Evolutionary conservation across 2,113 vertebrate species (phyloP).

Genomic region (Oreochromis spilurus): DNA sequence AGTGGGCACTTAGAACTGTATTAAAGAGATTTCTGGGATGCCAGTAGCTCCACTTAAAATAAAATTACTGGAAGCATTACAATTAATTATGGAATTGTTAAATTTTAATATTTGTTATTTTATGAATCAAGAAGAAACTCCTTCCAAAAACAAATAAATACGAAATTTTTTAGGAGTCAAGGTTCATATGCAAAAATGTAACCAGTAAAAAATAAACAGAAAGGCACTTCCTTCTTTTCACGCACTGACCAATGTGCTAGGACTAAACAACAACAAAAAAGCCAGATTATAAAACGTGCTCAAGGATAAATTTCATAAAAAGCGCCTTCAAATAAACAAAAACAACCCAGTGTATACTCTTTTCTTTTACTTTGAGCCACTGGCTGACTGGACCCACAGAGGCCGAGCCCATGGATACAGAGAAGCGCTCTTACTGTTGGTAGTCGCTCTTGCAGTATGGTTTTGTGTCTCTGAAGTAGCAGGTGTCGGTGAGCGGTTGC

Average conservation of each 20-base stretch:
- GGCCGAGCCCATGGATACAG: background rate
- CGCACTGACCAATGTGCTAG: background rate
- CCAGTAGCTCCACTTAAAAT: background rate
- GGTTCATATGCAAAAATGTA: background rate
- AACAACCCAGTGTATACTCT: background rate
- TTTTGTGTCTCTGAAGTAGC: slow-evolving; percentile 85
- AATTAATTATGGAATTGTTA: background rate
- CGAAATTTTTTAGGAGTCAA: background rate
- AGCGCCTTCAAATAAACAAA: background rate
- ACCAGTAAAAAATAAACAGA: background rate
- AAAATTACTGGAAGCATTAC: background rate
- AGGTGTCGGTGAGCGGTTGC: slow-evolving; percentile 87
- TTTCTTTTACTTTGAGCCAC: background rate
- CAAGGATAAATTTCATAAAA: background rate
- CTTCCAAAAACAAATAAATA: background rate
- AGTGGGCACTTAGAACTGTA: background rate
- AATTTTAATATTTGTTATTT: background rate
- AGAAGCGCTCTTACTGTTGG: slow-evolving; percentile 76
- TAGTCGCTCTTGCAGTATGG: slow-evolving; percentile 92
- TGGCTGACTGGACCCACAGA: background rate
- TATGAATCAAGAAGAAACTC: background rate
- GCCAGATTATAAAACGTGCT: background rate
- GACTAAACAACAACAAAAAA: background rate
- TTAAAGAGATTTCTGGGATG: background rate
- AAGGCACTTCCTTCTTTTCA: background rate